Percentiles rank a stretch among this genome's conserved stretches.
Evolutionary conservation across 2,888 invertebrate species (phyloP).

Genomic region (Hirudinaria manillensis): DNA sequence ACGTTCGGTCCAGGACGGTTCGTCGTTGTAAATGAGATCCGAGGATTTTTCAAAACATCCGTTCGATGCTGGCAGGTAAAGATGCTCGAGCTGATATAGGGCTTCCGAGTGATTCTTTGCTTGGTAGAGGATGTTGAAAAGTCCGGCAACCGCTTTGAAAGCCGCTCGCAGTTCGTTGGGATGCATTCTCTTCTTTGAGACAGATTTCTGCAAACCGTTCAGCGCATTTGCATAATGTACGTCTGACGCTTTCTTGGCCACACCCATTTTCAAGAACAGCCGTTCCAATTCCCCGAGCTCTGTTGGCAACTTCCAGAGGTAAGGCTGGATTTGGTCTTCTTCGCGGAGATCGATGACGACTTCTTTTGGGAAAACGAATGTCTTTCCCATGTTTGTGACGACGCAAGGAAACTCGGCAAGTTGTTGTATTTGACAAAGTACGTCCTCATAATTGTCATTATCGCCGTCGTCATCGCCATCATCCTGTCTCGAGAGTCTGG

Average conservation of each 20-base stretch:
- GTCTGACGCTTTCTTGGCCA: conserved; percentile 38
- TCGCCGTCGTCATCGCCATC: conserved; percentile 28
- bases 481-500: conserved; percentile 1
- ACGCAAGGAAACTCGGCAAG: conserved; percentile 35
- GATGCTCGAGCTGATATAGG: background rate
- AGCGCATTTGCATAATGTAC: conserved; percentile 41
- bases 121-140: conserved; percentile 38
- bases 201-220: conserved; percentile 35
- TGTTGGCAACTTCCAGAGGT: conserved; percentile 40
- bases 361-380: conserved; percentile 39
- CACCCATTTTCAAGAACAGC: conserved; percentile 40
- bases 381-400: conserved; percentile 38
- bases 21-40: conserved; percentile 40
- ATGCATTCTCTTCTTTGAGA: conserved; percentile 37
- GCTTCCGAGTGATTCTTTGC: conserved; percentile 15
- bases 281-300: conserved; percentile 42
- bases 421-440: conserved; percentile 6
- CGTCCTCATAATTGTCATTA: conserved; percentile 13
- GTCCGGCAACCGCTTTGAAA: conserved; percentile 40
- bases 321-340: conserved; percentile 41
- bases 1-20: conserved; percentile 40
- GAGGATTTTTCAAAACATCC: conserved; percentile 35
- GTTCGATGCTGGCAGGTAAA: conserved; percentile 35
- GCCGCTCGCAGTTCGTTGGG: conserved; percentile 40
- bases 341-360: conserved; percentile 41